A percentile compares a stretch with the other conserved stretches of the same genome.
phyloP scores from a whole-genome alignment of 2,888 invertebrate species.

The Epistrophe grossulariae region DNA sequence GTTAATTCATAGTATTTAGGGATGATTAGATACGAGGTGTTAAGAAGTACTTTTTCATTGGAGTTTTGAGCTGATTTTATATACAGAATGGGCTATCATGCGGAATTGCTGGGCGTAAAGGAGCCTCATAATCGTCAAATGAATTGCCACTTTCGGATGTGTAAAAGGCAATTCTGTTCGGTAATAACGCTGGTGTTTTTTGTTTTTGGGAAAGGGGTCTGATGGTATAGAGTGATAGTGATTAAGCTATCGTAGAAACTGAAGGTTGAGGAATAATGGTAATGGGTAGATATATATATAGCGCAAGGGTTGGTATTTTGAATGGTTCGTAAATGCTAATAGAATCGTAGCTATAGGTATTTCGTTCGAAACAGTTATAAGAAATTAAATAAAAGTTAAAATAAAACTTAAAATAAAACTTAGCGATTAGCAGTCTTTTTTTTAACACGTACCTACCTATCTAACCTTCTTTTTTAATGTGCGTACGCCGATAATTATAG shows the following conservation, averaged over 20 bases:
- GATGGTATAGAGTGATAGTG: conserved; percentile 6
- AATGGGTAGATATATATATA: neutral
- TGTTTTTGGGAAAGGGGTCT: conserved; percentile 12
- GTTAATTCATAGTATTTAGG: conserved; percentile 77
- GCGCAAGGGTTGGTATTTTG: neutral
- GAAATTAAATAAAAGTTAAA: neutral
- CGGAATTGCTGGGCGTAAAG: conserved; percentile 72
- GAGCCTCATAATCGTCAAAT: conserved; percentile 73
- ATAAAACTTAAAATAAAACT: neutral
- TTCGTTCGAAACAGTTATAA: neutral
- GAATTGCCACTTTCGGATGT: conserved; percentile 53
- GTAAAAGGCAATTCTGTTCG: conserved; percentile 36
- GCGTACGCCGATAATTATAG: too few species aligned
- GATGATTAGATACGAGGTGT: conserved; percentile 77
- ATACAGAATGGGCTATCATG: conserved; percentile 65
- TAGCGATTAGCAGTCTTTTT: neutral
- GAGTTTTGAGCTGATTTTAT: conserved; percentile 68
- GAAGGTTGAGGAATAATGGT: neutral
- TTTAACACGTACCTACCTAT: too few species aligned
- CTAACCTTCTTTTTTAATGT: too few species aligned
- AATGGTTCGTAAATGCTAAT: neutral
- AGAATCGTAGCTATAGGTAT: neutral
- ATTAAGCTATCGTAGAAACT: neutral
- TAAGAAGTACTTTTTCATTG: conserved; percentile 76
- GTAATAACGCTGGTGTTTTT: conserved; percentile 7